Conservation (phyloP, 37 sponge, comb jelly and placozoan genomes). For the Aphrocallistes beatrix region DNA sequence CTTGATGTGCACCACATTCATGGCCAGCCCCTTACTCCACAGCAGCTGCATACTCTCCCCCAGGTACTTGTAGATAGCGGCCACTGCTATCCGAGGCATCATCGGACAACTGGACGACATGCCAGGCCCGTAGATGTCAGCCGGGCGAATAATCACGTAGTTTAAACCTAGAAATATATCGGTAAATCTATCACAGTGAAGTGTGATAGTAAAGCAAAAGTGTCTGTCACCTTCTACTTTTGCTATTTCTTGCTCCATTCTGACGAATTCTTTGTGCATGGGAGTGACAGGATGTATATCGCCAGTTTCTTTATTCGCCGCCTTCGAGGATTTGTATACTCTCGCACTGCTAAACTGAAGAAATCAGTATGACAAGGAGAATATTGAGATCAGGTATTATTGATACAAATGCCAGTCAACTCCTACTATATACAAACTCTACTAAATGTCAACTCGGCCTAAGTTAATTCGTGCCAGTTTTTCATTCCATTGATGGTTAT, state of each 20-base stretch:
- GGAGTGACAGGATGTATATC: neutral
- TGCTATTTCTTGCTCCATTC: neutral
- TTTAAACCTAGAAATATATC: slow-evolving; percentile 31
- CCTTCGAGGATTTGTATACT: neutral
- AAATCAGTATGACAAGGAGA: too few species aligned
- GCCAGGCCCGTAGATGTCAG: slow-evolving; percentile 76
- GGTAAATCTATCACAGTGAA: neutral
- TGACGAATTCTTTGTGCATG: neutral
- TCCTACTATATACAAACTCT: too few species aligned
- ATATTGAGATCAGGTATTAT: too few species aligned
- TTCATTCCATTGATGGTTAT: too few species aligned
- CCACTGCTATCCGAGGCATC: slow-evolving; percentile 55
- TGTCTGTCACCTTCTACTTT: neutral
- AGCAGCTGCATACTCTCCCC: slow-evolving; percentile 81
- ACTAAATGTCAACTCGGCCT: too few species aligned
- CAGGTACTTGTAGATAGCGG: slow-evolving; percentile 54
- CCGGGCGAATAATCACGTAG: slow-evolving; percentile 73
- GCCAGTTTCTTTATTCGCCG: neutral
- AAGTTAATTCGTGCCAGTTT: too few species aligned
- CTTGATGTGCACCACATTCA: slow-evolving; percentile 89
- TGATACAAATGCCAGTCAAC: too few species aligned
- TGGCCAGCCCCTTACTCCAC: slow-evolving; percentile 79
- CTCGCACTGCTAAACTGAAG: slow-evolving; percentile 10
- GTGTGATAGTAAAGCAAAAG: neutral
- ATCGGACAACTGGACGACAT: slow-evolving; percentile 13